Base-by-base conservation (phyloP, 2,888 invertebrate genomes). In the Synanthedon andrenaeformis region DNA sequence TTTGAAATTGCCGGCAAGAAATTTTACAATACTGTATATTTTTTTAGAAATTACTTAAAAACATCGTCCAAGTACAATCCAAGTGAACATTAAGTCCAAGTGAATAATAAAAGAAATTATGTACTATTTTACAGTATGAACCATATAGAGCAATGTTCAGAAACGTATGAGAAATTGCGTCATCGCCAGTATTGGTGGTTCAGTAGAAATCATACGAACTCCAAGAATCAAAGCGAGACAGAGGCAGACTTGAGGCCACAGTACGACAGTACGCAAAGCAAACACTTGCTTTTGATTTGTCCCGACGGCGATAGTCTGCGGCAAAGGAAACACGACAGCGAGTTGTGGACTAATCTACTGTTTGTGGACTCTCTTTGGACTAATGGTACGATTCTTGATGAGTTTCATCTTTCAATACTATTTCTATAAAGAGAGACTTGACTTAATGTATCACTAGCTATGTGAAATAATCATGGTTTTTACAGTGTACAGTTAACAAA, bases 351-450 rank as follows among this genome's bases (percentile, higher is more conserved):
- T 3, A 82, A 79, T 12, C 54, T 88, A 45, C 55, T 88, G 57
- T 88, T 88, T 53, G 82, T 84, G 0, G 83, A 88, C 61, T 72
- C 79, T 0, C 58, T 80, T 50, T 85, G 85, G 82, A 60, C 67
- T 51, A 64, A 67, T 68, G 85, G 88, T 86, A 62, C 60, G 58
- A n/a, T n/a, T n/a, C 23, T 51, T 51, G 2, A 13, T 53, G 3
- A 17, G 50, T 14, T 45, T 45, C 14, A 6, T 45, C 12, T 45
- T 45, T 13, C 5, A 35, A 35, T 35, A 10, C 35, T 10, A 35
- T 35, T 35, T 35, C 35, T 35, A 35, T 10, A 28, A 6, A 28
- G 28, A 28, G 3, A 23, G 4, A 23, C 23, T 5, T 23, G 23
- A 23, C 23, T 23, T 23, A 3, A 23, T 23, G 3, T 23, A 23